Percentiles rank a stretch among this genome's conserved stretches.
phyloP scores from a whole-genome alignment of 1,140 invertebrate species.

The Trichomalopsis sarcophagae region DNA sequence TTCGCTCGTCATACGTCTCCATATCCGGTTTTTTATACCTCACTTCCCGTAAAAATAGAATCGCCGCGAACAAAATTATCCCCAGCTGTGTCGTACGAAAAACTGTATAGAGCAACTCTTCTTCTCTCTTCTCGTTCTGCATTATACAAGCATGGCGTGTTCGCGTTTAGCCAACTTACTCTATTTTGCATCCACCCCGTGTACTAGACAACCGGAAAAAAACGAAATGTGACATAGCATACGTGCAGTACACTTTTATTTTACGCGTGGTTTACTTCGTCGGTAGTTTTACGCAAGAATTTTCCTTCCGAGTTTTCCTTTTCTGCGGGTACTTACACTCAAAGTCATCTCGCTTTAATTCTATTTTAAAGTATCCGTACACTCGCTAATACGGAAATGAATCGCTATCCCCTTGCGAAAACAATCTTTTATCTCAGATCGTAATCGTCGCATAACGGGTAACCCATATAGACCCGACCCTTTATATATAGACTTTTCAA shows the following conservation, averaged over 20 bases:
- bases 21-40: too few relatives aligned
- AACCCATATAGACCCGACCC: too few relatives aligned
- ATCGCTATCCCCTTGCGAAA: background rate
- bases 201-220: background rate
- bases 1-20: background rate
- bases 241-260: too few relatives aligned
- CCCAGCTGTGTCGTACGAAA: background rate
- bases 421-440: background rate
- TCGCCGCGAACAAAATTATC: background rate
- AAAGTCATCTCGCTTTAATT: too few relatives aligned
- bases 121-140: background rate
- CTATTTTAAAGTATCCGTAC: too few relatives aligned
- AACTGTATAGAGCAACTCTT: background rate
- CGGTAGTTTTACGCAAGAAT: too few relatives aligned
- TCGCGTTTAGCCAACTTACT: background rate
- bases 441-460: background rate
- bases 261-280: too few relatives aligned
- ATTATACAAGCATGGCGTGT: background rate
- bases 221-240: background rate
- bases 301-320: too few relatives aligned
- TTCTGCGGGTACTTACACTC: too few relatives aligned
- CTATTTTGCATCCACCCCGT: background rate
- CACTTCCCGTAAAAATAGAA: background rate
- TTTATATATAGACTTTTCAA: background rate
- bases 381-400: background rate